Evolutionary conservation across 2,888 invertebrate genomes (phyloP).

Genomic region (Tribolium freemani): DNA sequence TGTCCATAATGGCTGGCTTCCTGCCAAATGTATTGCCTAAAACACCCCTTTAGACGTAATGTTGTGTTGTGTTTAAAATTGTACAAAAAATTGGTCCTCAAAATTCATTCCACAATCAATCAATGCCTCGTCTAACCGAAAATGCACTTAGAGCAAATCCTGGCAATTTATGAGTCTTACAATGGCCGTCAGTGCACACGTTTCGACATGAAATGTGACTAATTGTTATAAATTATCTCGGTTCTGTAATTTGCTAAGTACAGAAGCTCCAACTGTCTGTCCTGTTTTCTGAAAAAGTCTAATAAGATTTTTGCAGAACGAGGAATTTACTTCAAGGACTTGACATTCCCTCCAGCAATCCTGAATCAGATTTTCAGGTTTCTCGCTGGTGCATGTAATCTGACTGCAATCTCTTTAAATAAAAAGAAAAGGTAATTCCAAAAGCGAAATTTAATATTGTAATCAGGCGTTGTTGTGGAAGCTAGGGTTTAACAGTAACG

Average conservation of each 20-base stretch:
- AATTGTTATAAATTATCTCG: neutral
- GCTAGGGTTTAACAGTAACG: neutral
- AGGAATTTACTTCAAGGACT: neutral
- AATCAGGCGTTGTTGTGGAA: neutral
- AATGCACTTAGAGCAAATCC: neutral
- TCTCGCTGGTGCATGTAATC: no score
- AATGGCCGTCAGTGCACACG: no score
- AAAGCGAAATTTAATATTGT: neutral
- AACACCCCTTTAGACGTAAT: neutral
- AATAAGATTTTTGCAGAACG: neutral
- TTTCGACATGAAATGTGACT: neutral
- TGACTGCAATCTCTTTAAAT: neutral
- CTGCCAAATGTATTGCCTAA: constrained; percentile 16
- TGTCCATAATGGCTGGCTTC: constrained; percentile 8
- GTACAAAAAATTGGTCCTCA: neutral
- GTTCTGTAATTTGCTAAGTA: neutral
- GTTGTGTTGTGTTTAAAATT: neutral
- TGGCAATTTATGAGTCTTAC: neutral
- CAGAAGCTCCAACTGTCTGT: neutral
- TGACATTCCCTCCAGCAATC: neutral
- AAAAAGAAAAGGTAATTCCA: neutral
- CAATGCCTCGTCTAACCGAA: neutral
- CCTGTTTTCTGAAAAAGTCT: neutral
- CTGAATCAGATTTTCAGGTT: neutral
- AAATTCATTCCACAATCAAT: neutral